These are phyloP conservation scores for Leptopilina boulardi DNA, from an alignment of 1,140 invertebrate species.

Conservation along the genomic window DNA sequence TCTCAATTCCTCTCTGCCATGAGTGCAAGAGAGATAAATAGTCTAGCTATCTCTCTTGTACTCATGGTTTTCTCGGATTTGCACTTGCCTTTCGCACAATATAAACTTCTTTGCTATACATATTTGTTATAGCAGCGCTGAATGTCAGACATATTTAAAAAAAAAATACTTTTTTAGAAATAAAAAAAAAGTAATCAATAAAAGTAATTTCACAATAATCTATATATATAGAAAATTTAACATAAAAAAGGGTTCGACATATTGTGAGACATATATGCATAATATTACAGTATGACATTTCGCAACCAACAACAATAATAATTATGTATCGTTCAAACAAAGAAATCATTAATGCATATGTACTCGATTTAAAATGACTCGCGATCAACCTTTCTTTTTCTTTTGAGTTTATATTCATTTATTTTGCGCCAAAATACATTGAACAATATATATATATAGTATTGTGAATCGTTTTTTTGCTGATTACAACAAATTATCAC, in stretches of 20 bases:
- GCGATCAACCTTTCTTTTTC: not conserved
- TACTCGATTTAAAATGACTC: not conserved
- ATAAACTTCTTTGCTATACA: too few relatives aligned
- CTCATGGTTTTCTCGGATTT: too few relatives aligned
- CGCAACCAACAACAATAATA: not conserved
- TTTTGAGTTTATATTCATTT: not conserved
- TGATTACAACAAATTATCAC: not conserved
- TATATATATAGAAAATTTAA: not conserved
- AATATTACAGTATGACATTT: not conserved
- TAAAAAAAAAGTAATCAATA: not conserved
- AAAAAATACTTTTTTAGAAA: not conserved
- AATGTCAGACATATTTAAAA: too few relatives aligned
- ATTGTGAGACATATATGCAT: not conserved
- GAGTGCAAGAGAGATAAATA: too few relatives aligned
- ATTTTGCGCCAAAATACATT: not conserved
- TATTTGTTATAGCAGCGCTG: too few relatives aligned
- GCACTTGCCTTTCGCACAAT: too few relatives aligned
- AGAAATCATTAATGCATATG: not conserved
- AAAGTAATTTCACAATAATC: not conserved
- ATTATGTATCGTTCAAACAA: conserved; percentile 18
- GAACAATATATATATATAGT: too few relatives aligned
- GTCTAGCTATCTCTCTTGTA: too few relatives aligned
- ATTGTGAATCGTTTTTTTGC: not conserved
- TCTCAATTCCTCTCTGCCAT: too few relatives aligned
- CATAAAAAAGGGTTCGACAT: conserved; percentile 12